Base-by-base conservation (phyloP, 2,113 vertebrate species). In the Crotalus helleri region DNA sequence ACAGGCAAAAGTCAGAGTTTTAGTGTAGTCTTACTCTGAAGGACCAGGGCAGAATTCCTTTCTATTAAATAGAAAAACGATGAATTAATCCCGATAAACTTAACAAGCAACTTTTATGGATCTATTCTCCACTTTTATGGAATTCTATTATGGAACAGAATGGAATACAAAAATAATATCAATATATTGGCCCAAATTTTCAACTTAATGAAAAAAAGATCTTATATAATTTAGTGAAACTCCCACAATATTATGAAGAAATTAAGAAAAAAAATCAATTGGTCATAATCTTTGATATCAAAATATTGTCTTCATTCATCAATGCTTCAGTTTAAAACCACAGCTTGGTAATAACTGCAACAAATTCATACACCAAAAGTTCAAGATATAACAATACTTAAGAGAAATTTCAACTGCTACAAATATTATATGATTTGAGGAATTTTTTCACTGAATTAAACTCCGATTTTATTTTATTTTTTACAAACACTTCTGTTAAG, bases 381-480 rank as follows among this genome's bases (percentile, higher is more conserved):
- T 26, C 53, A 91, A 85, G 23, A 39, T 8, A 3, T 64, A 91
- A 51, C 90, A 89, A 55, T 5, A n/a, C 74, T 51, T 15, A 93
- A 24, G 58, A 33, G 1, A 12, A 69, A 58, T 94, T 90, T 89
- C 64, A 93, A 17, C 88, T 29, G 4, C 89, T 93, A 93, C 15
- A 90, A 33, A 0, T 92, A 87, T 64, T 90, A 86, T 33, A 93
- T 15, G 15, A 57, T 93, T 94, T 64, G 13, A 92, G 33, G 93
- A 87, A 57, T 74, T 92, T 46, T 93, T 44, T 86, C 93, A 26
- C 81, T 93, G 91, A 55, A 92, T 86, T 85, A 87, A 1, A 88
- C 19, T 29, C 59, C 92, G 24, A 21, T 24, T 8, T 26, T 93
- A 39, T 85, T 74, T 46, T 44, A 44, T 4, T 44, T 85, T 90